A percentile compares a stretch with the other conserved stretches of the same genome.
Evolutionary conservation across 2,888 invertebrate species (phyloP).

Genomic region (Carpatolechia fugitivella): DNA sequence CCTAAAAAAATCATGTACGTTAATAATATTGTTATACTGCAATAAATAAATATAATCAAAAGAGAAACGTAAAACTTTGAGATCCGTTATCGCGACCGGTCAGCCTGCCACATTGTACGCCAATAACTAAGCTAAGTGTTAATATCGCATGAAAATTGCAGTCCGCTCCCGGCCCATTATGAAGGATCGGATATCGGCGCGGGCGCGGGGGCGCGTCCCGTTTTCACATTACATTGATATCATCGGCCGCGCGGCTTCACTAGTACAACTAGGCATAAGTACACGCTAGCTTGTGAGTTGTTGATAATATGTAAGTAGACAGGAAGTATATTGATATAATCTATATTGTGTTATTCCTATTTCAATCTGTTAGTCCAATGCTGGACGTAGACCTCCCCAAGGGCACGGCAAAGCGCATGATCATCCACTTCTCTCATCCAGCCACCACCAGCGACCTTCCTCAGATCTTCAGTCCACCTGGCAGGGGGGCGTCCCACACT

Average conservation of each 20-base stretch:
- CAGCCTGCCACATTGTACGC: conserved; percentile 31
- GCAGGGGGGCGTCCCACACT: too few relatives aligned
- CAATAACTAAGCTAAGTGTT: conserved; percentile 37
- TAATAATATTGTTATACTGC: too few relatives aligned
- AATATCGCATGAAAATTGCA: conserved; percentile 39
- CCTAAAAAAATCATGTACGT: too few relatives aligned
- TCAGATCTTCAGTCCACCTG: too few relatives aligned
- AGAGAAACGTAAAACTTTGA: conserved; percentile 22
- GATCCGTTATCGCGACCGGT: conserved; percentile 32
- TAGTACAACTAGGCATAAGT: neutral
- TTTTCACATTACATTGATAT: conserved; percentile 4
- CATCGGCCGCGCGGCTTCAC: neutral
- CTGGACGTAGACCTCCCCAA: too few relatives aligned
- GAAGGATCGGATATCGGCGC: conserved; percentile 19
- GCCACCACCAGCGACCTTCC: too few relatives aligned
- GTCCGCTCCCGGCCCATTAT: conserved; percentile 23
- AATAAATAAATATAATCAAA: neutral
- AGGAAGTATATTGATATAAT: too few relatives aligned
- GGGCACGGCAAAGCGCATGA: too few relatives aligned
- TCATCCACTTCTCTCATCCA: too few relatives aligned
- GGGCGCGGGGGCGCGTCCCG: conserved; percentile 1
- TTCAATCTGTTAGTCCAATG: too few relatives aligned
- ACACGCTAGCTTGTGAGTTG: neutral
- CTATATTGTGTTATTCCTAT: too few relatives aligned
- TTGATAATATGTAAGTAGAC: too few relatives aligned